phyloP scores from a whole-genome alignment of 2,113 vertebrate species.

The Clinocottus analis region DNA sequence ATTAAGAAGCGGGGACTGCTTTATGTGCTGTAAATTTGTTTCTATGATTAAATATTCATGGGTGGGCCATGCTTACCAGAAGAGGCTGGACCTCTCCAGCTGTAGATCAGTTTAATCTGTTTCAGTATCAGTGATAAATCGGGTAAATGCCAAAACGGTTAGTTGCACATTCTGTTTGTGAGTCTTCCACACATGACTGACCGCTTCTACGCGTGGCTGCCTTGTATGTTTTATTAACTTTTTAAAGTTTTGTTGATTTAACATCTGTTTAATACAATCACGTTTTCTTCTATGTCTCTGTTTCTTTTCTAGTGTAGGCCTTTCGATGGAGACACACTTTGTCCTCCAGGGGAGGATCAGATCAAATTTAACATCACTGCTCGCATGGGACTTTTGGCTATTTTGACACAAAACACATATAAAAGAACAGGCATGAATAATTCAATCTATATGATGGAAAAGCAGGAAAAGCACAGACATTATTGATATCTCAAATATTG shows the following conservation, averaged over 20 bases:
- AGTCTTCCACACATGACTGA: not conserved
- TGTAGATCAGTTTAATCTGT: slow-evolving; percentile 35
- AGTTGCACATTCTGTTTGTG: not conserved
- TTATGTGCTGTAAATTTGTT: slow-evolving; percentile 46
- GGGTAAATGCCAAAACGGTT: slow-evolving; percentile 12
- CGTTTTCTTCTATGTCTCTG: not conserved
- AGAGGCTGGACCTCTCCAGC: not conserved
- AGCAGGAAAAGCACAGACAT: not conserved
- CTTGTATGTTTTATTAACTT: not conserved
- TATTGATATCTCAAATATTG: not conserved
- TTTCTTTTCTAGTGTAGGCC: not conserved
- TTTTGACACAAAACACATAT: not conserved
- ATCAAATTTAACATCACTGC: too few relatives aligned
- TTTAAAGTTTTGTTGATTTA: not conserved
- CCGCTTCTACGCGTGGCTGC: not conserved
- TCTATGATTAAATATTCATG: slow-evolving; percentile 39
- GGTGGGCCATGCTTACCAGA: slow-evolving; percentile 13
- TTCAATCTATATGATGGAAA: not conserved
- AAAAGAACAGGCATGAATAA: not conserved
- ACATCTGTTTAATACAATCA: not conserved
- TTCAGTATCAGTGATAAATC: slow-evolving; percentile 10
- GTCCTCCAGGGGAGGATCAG: not conserved
- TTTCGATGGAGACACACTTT: not conserved
- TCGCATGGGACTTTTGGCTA: not conserved
- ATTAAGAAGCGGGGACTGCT: slow-evolving; percentile 73